Evolutionary conservation across 2,797 vertebrate species (phyloP).

Genomic region (Peromyscus melanophrys): DNA sequence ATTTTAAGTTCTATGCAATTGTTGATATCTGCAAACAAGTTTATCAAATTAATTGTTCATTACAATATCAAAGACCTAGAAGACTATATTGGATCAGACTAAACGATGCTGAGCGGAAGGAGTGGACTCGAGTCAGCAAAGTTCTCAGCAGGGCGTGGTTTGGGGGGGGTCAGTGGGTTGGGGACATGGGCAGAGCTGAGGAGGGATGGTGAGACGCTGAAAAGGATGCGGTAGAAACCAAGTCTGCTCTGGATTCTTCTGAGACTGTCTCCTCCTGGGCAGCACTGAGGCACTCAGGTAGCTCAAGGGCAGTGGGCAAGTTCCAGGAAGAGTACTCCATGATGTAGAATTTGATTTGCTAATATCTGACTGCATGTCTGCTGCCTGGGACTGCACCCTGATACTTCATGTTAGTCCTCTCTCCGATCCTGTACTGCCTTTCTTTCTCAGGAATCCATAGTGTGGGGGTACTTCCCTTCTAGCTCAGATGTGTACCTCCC

Average conservation of each 20-base stretch:
- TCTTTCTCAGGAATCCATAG: accelerated
- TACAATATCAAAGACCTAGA: not conserved
- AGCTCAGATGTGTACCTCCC: accelerated
- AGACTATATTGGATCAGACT: not conserved
- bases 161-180: not conserved
- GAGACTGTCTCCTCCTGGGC: not conserved
- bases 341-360: not conserved
- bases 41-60: not conserved
- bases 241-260: not conserved
- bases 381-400: not conserved
- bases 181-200: not conserved
- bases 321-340: not conserved
- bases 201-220: not conserved
- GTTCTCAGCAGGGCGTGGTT: not conserved
- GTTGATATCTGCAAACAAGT: conserved; percentile 11
- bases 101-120: not conserved
- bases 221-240: not conserved
- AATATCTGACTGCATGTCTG: not conserved
- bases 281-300: not conserved
- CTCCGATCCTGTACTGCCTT: not conserved
- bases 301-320: not conserved
- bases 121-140: not conserved
- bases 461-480: not conserved
- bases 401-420: not conserved
- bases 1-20: conserved; percentile 40